A percentile compares a stretch with the other conserved stretches of the same genome.
These are phyloP conservation scores for Perithous albicinctus DNA, from an alignment of 2,888 invertebrate species.

Conservation along the genomic window DNA sequence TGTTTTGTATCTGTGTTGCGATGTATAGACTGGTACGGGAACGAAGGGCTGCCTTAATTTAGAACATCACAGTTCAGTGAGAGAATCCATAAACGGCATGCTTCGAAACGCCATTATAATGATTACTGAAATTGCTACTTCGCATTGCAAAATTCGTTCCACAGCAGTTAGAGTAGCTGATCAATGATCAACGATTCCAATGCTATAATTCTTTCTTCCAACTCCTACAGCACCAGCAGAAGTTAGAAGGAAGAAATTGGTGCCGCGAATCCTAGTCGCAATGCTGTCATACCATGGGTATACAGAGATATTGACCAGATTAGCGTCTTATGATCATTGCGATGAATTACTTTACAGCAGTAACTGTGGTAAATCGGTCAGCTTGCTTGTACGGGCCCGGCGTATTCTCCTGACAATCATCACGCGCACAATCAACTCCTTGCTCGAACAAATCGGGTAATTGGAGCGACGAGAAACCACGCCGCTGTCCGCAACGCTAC, in stretches of 20 bases:
- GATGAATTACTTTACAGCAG: background rate
- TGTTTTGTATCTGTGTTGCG: too few species aligned
- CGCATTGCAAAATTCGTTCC: background rate
- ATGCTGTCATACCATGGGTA: background rate
- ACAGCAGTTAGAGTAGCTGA: too few species aligned
- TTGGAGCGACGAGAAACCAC: slow-evolving; percentile 63
- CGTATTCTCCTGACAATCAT: slow-evolving; percentile 13
- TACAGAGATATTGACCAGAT: background rate
- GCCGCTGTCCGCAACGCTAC: slow-evolving; percentile 43
- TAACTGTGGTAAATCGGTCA: background rate
- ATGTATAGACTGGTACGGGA: too few species aligned
- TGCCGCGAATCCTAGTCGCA: background rate
- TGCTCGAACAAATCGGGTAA: slow-evolving; percentile 63
- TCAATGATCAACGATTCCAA: background rate
- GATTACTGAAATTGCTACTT: too few species aligned
- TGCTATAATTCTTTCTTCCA: too few species aligned
- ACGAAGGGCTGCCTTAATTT: too few species aligned
- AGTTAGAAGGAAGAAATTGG: background rate
- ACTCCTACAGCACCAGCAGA: background rate
- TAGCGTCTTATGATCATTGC: background rate
- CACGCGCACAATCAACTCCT: slow-evolving; percentile 18
- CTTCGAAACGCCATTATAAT: too few species aligned
- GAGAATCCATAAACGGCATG: too few species aligned
- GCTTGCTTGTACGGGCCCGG: background rate
- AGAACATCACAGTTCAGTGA: too few species aligned